These are phyloP conservation scores for Lingula anatina DNA, from an alignment of 2,888 invertebrate species.

Conservation along the genomic window DNA sequence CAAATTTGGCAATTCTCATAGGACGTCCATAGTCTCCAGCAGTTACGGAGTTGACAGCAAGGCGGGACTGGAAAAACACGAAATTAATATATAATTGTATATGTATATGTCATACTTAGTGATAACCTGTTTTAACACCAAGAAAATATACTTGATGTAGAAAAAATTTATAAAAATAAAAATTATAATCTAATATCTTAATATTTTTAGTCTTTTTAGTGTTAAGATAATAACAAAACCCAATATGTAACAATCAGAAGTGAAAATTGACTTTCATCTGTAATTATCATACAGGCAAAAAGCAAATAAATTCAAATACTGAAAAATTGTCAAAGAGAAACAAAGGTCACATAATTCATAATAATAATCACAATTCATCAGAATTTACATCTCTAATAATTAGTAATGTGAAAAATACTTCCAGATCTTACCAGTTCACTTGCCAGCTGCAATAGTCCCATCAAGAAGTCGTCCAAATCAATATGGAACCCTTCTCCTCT, in stretches of 20 bases:
- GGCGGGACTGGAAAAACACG: constrained; percentile 42
- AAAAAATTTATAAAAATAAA: background rate
- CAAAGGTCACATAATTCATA: background rate
- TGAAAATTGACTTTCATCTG: too few relatives aligned
- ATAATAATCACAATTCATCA: background rate
- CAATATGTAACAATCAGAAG: too few relatives aligned
- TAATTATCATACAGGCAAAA: too few relatives aligned
- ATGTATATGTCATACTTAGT: background rate
- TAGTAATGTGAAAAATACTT: too few relatives aligned
- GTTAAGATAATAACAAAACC: too few relatives aligned
- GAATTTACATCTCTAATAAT: too few relatives aligned
- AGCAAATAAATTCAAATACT: too few relatives aligned
- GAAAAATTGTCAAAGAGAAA: too few relatives aligned
- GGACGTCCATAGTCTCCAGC: constrained; percentile 78
- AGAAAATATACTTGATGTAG: background rate
- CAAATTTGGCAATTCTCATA: constrained; percentile 75
- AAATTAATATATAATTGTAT: too few relatives aligned
- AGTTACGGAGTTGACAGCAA: constrained; percentile 53
- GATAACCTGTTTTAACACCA: background rate
- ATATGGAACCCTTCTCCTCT: constrained; percentile 76
- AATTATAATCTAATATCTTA: too few relatives aligned
- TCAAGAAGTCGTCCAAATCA: constrained; percentile 83
- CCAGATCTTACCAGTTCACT: constrained; percentile 83
- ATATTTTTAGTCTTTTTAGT: too few relatives aligned
- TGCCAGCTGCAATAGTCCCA: constrained; percentile 73